Conservation (phyloP, 2,888 invertebrate species). For the Lasioglossum leucozonium region DNA sequence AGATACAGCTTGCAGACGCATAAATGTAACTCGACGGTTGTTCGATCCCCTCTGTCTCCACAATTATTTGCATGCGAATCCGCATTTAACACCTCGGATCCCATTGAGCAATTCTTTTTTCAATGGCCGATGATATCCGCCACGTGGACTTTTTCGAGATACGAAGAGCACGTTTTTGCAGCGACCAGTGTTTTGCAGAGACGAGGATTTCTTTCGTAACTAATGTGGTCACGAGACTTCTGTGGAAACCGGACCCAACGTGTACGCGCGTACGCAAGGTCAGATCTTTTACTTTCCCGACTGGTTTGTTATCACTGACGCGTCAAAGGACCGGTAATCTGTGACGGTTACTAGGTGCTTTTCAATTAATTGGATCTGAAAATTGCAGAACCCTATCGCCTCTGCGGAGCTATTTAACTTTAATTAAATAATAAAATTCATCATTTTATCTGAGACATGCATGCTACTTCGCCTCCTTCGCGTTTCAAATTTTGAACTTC, state of each 20-base stretch:
- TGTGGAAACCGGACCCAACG: constrained; percentile 37
- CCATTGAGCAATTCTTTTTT: not conserved
- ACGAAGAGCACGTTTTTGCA: not conserved
- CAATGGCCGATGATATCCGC: not conserved
- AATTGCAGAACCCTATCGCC: not conserved
- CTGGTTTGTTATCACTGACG: constrained; percentile 25
- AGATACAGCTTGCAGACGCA: not conserved
- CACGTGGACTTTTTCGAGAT: constrained; percentile 9
- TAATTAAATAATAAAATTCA: not conserved
- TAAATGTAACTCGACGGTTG: not conserved
- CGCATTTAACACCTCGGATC: not conserved
- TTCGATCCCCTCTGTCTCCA: not conserved
- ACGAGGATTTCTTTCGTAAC: constrained; percentile 17
- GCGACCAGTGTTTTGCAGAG: not conserved
- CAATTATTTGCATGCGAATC: not conserved
- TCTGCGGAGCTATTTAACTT: no score
- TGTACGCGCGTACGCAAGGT: constrained; percentile 53
- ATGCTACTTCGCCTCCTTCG: not conserved
- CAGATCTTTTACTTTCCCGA: constrained; percentile 48
- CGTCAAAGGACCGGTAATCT: constrained; percentile 12
- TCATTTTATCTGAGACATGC: not conserved
- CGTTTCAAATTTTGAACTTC: no score
- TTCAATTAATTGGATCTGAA: not conserved
- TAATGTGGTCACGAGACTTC: constrained; percentile 22
- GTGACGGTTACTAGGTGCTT: not conserved